Evolutionary conservation across 2,888 invertebrate genomes (phyloP).

Genomic region (Tetanocera ferruginea): DNA sequence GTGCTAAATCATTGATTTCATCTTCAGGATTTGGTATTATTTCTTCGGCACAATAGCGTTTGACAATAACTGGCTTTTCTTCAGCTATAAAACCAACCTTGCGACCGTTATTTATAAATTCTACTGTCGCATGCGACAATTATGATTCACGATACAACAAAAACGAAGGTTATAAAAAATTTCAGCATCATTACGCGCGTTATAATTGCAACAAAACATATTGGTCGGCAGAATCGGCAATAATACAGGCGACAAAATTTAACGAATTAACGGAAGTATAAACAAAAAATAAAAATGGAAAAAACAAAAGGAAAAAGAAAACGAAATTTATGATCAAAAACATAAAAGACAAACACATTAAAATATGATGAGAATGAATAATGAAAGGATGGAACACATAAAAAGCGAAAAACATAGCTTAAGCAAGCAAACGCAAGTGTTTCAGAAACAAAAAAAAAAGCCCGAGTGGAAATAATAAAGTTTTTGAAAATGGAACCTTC

Average conservation of each 20-base stretch:
- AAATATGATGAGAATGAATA: too few species aligned
- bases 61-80: slow-evolving; percentile 16
- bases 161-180: background rate
- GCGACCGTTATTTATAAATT: background rate
- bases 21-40: slow-evolving; percentile 11
- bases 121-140: background rate
- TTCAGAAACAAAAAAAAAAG: too few species aligned
- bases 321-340: too few species aligned
- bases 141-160: background rate
- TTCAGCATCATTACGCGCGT: background rate
- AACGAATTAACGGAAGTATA: background rate
- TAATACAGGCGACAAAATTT: background rate
- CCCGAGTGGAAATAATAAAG: too few species aligned
- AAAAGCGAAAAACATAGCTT: too few species aligned
- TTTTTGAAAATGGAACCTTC: too few species aligned
- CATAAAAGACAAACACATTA: too few species aligned
- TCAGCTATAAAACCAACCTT: slow-evolving; percentile 10
- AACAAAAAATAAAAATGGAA: background rate
- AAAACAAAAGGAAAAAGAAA: background rate
- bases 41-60: slow-evolving; percentile 6
- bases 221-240: background rate
- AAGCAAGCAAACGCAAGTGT: too few species aligned
- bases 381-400: too few species aligned
- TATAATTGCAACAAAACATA: too few species aligned
- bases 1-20: slow-evolving; percentile 21